Conservation (phyloP, 2,888 invertebrate genomes). For the Flexamia atlantica region DNA sequence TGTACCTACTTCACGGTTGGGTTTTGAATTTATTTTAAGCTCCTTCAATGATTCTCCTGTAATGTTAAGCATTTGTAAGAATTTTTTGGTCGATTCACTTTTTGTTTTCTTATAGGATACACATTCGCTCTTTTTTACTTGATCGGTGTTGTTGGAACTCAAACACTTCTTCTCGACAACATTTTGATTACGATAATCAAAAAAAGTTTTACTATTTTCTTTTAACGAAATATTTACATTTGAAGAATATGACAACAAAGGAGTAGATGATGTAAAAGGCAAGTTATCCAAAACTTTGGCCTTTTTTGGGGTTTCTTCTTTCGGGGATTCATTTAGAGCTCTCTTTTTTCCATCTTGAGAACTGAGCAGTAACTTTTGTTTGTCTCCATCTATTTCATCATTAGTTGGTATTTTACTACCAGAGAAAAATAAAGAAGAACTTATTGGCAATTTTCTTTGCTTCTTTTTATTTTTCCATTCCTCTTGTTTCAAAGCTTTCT, state of each 20-base stretch:
- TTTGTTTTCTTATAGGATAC: not conserved
- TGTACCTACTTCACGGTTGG: not conserved
- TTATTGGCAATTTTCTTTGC: not conserved
- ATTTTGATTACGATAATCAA: too few relatives aligned
- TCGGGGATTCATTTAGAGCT: not conserved
- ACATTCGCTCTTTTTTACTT: not conserved
- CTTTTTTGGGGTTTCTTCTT: slow-evolving; percentile 19
- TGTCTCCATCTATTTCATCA: not conserved
- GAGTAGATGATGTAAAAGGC: slow-evolving; percentile 26
- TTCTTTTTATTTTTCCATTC: slow-evolving; percentile 14
- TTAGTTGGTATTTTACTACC: not conserved
- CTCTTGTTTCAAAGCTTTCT: slow-evolving; percentile 24
- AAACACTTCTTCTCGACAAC: not conserved
- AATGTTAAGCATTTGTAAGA: slow-evolving; percentile 2
- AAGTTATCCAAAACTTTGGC: not conserved
- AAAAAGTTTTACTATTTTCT: not conserved
- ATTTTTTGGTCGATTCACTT: not conserved
- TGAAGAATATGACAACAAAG: not conserved
- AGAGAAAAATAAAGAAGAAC: not conserved
- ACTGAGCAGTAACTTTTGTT: too few relatives aligned
- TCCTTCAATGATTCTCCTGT: not conserved
- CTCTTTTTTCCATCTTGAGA: not conserved
- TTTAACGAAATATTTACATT: not conserved
- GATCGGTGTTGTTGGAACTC: not conserved
- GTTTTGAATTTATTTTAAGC: not conserved